phyloP scores from a whole-genome alignment of 2,797 vertebrate genomes.

The Spinus olivaceus region DNA sequence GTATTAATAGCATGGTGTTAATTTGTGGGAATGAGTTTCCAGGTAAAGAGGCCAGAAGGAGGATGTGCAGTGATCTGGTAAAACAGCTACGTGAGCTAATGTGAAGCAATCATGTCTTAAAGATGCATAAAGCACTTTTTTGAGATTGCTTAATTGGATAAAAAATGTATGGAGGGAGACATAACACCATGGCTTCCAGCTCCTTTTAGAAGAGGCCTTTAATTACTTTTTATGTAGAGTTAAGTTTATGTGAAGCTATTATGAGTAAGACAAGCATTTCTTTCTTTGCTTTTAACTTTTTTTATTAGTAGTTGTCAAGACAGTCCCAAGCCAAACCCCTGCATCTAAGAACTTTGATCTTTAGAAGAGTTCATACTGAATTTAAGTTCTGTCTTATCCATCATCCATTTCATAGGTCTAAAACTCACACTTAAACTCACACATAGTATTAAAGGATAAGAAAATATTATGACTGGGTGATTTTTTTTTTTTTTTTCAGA shows the following conservation, averaged over 20 bases:
- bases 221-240: slow-evolving; percentile 30
- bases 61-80: background rate
- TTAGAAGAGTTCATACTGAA: background rate
- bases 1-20: background rate
- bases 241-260: slow-evolving; percentile 26
- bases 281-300: slow-evolving; percentile 46
- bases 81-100: background rate
- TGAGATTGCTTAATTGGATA: background rate
- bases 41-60: background rate
- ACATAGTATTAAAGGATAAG: background rate
- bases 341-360: slow-evolving; percentile 40
- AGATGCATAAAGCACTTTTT: background rate
- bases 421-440: background rate
- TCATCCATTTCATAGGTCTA: background rate
- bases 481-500: background rate
- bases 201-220: slow-evolving; percentile 17
- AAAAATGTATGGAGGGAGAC: background rate
- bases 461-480: background rate
- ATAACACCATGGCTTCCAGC: background rate
- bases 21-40: background rate
- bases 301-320: slow-evolving; percentile 41
- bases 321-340: background rate
- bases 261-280: slow-evolving; percentile 29
- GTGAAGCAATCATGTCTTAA: background rate
- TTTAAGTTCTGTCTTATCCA: background rate